phyloP scores from a whole-genome alignment of 1,140 invertebrate genomes.

The Parapsyche elsis region DNA sequence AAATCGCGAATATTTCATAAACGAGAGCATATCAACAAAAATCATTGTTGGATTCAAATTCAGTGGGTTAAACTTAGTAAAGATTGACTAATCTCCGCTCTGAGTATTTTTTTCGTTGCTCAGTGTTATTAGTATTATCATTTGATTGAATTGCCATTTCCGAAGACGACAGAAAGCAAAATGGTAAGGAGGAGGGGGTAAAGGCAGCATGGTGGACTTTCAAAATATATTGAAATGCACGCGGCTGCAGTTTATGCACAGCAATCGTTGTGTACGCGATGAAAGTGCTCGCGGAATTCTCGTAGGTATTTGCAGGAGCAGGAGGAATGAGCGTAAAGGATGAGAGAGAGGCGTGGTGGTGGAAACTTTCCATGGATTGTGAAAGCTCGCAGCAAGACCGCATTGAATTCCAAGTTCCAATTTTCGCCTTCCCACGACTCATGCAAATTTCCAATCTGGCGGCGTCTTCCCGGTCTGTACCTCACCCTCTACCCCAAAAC shows the following conservation, averaged over 20 bases:
- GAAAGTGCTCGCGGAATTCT: conserved; percentile 14
- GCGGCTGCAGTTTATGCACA: conserved; percentile 5
- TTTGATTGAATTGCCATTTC: too few relatives aligned
- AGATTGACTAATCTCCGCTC: too few relatives aligned
- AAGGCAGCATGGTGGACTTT: too few relatives aligned
- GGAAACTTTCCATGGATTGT: conserved; percentile 34
- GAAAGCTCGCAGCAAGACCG: conserved; percentile 33
- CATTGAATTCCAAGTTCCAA: conserved; percentile 36
- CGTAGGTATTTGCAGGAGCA: conserved; percentile 7
- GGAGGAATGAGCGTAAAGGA: too few relatives aligned
- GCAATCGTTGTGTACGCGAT: background rate
- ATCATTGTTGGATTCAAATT: too few relatives aligned
- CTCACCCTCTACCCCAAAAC: background rate
- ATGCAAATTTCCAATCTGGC: conserved; percentile 39
- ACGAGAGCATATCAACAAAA: too few relatives aligned
- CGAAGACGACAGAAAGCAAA: too few relatives aligned
- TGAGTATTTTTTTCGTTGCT: too few relatives aligned
- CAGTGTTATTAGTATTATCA: too few relatives aligned
- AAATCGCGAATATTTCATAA: too few relatives aligned
- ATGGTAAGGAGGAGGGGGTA: too few relatives aligned
- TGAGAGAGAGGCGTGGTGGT: background rate
- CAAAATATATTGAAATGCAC: conserved; percentile 11
- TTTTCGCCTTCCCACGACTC: conserved; percentile 35
- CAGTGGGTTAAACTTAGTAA: too few relatives aligned
- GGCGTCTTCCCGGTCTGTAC: conserved; percentile 7